Evolutionary conservation across 2,113 vertebrate genomes (phyloP).

Genomic region (Pardalotus punctatus): DNA sequence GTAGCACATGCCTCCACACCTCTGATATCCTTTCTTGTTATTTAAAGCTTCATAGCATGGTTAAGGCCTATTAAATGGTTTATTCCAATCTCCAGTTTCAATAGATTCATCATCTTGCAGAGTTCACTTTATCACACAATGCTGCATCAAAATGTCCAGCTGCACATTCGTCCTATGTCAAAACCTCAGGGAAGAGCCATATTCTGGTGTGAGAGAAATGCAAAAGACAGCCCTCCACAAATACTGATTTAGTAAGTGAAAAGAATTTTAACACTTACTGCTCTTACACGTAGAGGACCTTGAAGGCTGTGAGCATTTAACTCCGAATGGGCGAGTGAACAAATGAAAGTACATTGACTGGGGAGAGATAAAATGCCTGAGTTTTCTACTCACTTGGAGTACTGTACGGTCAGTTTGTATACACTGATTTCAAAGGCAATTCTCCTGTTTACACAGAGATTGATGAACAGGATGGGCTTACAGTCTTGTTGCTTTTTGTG

Average conservation of each 20-base stretch:
- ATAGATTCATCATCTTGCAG: not conserved
- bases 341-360: not conserved
- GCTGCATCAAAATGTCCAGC: not conserved
- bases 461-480: conserved; percentile 20
- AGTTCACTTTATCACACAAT: not conserved
- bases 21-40: not conserved
- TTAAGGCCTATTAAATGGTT: not conserved
- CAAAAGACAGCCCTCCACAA: not conserved
- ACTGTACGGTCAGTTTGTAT: conserved; percentile 5
- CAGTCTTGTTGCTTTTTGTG: conserved; percentile 6
- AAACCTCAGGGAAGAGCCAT: not conserved
- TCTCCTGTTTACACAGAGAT: conserved; percentile 15
- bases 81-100: not conserved
- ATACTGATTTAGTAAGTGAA: not conserved
- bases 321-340: not conserved
- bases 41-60: not conserved
- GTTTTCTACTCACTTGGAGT: not conserved
- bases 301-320: not conserved
- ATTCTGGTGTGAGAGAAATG: not conserved
- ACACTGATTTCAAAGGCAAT: conserved; percentile 33
- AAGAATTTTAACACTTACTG: not conserved
- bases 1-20: not conserved
- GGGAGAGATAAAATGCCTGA: conserved; percentile 14
- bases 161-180: not conserved
- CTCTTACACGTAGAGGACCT: not conserved